phyloP scores from a whole-genome alignment of 2,888 invertebrate species.

The Slavum lentiscoides region DNA sequence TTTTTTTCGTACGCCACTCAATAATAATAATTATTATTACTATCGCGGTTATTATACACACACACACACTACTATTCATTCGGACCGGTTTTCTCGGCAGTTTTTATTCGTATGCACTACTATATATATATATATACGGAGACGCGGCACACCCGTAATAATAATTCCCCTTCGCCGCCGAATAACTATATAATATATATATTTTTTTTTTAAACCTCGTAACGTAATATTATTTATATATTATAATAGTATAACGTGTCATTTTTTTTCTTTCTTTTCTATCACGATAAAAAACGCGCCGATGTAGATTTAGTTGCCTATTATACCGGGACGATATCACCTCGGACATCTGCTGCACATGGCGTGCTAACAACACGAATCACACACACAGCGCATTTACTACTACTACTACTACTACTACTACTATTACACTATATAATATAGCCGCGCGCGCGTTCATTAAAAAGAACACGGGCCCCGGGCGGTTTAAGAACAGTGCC shows the following conservation, averaged over 20 bases:
- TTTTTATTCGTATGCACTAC: slow-evolving; percentile 8
- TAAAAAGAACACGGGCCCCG: slow-evolving; percentile 29
- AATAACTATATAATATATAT: not conserved
- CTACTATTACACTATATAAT: not conserved
- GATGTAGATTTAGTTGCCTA: slow-evolving; percentile 53
- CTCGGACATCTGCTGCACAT: slow-evolving; percentile 24
- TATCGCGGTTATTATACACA: slow-evolving; percentile 41
- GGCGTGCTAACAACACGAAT: slow-evolving; percentile 51
- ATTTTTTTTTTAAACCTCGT: slow-evolving; percentile 2
- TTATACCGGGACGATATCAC: slow-evolving; percentile 33
- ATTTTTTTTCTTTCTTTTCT: slow-evolving; percentile 2
- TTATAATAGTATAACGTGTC: not conserved
- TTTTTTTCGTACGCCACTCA: slow-evolving; percentile 21
- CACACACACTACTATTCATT: not conserved
- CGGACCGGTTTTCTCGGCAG: slow-evolving; percentile 50
- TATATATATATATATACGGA: no score
- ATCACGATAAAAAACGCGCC: slow-evolving; percentile 38
- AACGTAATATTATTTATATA: not conserved
- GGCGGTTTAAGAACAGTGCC: no score
- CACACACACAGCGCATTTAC: not conserved
- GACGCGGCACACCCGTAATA: slow-evolving; percentile 49
- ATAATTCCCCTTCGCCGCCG: not conserved
- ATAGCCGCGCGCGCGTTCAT: no score
- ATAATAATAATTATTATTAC: slow-evolving; percentile 51
- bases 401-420: no score